phyloP scores from a whole-genome alignment of 23 tunicate species.

The Ascidia mentula region DNA sequence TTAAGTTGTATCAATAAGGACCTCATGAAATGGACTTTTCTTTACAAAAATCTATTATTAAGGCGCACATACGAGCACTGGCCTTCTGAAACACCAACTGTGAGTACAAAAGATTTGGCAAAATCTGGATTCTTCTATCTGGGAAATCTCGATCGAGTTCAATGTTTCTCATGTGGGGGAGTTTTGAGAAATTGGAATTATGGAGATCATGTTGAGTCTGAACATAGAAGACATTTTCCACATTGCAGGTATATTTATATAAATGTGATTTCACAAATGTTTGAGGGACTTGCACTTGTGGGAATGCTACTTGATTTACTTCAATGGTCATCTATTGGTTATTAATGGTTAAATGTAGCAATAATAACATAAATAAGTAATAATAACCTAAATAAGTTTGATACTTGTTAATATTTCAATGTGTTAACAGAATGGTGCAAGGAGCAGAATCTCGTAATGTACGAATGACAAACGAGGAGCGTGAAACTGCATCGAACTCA shows the following conservation, averaged over 20 bases:
- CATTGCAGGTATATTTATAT: no score
- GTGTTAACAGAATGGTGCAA: conserved; percentile 26
- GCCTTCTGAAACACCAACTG: conserved; percentile 29
- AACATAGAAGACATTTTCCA: conserved; percentile 32
- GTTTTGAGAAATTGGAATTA: conserved; percentile 66
- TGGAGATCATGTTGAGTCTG: conserved; percentile 47
- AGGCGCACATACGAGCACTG: conserved; percentile 38
- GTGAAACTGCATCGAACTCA: conserved; percentile 14
- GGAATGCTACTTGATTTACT: no score
- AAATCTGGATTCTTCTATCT: conserved; percentile 68
- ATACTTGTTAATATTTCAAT: no score
- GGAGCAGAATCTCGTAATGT: conserved; percentile 23
- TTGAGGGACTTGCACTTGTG: no score
- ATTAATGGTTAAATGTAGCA: no score
- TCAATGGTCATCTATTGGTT: no score
- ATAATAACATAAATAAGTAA: no score
- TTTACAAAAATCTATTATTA: neutral
- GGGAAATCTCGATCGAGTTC: conserved; percentile 67
- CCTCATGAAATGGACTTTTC: no score
- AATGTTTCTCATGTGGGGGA: conserved; percentile 69
- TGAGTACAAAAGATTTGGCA: conserved; percentile 50
- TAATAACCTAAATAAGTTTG: no score
- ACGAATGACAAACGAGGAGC: conserved; percentile 9
- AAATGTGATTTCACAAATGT: no score
- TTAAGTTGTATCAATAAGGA: no score